Percentiles rank a stretch among this genome's conserved stretches.
Conservation (phyloP, 2,113 vertebrate genomes). For the Pandion haliaetus region DNA sequence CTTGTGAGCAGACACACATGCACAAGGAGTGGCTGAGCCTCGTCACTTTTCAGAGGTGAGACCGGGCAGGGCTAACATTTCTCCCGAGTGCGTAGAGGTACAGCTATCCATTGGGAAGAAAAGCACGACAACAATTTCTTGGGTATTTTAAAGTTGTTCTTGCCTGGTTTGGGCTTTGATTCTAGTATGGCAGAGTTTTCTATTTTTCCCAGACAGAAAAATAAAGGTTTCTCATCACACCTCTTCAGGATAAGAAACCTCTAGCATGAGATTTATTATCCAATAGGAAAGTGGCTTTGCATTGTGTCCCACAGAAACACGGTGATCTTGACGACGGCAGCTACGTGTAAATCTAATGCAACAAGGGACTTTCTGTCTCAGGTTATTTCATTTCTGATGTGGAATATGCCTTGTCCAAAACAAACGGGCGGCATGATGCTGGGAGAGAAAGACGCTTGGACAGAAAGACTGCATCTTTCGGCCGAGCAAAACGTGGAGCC, state of each 20-base stretch:
- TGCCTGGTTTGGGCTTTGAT: background rate
- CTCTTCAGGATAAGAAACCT: background rate
- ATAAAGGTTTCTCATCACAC: background rate
- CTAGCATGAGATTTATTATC: background rate
- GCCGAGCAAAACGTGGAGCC: background rate
- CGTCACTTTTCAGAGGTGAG: background rate
- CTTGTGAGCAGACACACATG: accelerated
- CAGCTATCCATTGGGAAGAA: background rate
- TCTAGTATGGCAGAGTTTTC: background rate
- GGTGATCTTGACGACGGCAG: background rate
- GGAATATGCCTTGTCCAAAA: background rate
- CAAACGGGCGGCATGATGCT: background rate
- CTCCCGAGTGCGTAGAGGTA: background rate
- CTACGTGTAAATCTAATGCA: background rate
- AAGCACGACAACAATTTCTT: background rate
- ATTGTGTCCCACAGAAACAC: background rate
- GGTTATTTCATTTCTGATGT: background rate
- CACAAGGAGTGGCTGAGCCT: background rate
- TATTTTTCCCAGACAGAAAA: background rate
- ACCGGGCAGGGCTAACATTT: background rate
- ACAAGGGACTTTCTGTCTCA: background rate
- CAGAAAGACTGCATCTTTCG: background rate
- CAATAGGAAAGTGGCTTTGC: background rate
- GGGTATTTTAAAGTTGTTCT: background rate
- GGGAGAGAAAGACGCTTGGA: background rate